These are phyloP conservation scores for Leucoraja erinaceus DNA, from an alignment of 2,113 vertebrate genomes.

Conservation along the genomic window DNA sequence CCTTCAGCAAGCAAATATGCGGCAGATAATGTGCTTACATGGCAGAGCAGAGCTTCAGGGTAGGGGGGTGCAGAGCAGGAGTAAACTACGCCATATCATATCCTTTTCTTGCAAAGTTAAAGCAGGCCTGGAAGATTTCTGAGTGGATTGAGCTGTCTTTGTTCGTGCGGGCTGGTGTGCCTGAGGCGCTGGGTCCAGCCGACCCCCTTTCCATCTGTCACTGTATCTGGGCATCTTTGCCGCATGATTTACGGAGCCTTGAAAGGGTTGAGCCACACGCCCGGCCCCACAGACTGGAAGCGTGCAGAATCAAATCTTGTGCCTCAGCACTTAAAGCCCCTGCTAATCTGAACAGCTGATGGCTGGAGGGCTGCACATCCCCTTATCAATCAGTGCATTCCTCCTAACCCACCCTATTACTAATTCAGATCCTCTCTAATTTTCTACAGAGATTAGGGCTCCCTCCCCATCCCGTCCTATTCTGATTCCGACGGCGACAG, in stretches of 20 bases:
- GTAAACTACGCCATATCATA: background rate
- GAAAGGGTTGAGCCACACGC: conserved; percentile 57
- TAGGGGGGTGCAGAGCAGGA: background rate
- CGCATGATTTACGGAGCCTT: conserved; percentile 48
- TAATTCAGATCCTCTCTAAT: conserved; percentile 57
- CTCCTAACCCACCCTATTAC: conserved; percentile 51
- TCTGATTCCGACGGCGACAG: conserved; percentile 58
- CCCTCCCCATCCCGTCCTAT: conserved; percentile 47
- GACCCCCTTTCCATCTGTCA: conserved; percentile 62
- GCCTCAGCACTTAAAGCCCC: conserved; percentile 53
- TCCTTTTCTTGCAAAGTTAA: conserved; percentile 21
- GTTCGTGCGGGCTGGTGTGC: conserved; percentile 36
- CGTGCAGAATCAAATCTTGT: conserved; percentile 53
- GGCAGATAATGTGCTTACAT: conserved; percentile 45
- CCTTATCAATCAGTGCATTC: conserved; percentile 50
- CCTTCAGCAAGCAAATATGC: conserved; percentile 50
- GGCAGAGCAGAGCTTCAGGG: background rate
- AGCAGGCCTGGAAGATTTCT: conserved; percentile 14
- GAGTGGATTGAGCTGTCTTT: conserved; percentile 40
- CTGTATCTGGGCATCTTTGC: conserved; percentile 49
- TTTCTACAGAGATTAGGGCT: conserved; percentile 51
- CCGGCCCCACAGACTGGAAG: conserved; percentile 25
- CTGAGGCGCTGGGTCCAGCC: conserved; percentile 43
- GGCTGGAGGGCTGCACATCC: conserved; percentile 48
- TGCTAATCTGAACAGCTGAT: conserved; percentile 56